Conservation (phyloP, 2,888 invertebrate genomes). For the Hemaris fuciformis region DNA sequence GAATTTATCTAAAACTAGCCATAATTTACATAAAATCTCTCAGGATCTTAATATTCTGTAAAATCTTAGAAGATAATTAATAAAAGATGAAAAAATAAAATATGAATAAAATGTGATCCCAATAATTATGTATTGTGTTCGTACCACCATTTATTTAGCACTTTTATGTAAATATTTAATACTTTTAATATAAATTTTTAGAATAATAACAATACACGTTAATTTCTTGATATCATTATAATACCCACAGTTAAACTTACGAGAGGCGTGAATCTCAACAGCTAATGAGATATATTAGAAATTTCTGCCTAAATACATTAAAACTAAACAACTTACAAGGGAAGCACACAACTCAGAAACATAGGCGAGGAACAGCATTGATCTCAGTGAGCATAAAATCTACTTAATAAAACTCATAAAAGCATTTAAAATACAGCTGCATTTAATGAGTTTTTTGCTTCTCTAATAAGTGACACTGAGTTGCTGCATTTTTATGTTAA, state of each 20-base stretch:
- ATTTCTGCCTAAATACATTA: too few species aligned
- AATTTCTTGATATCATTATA: not conserved
- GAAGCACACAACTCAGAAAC: not conserved
- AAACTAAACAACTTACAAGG: not conserved
- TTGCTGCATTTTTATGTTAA: too few species aligned
- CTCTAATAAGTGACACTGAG: not conserved
- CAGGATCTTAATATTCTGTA: too few species aligned
- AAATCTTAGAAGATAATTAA: too few species aligned
- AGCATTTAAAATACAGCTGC: too few species aligned
- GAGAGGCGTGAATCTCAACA: not conserved
- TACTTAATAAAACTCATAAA: too few species aligned
- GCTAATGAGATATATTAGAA: too few species aligned
- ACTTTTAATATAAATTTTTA: slow-evolving; percentile 13
- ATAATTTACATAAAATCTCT: too few species aligned
- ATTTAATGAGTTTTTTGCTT: not conserved
- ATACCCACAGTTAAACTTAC: not conserved
- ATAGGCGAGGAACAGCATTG: too few species aligned
- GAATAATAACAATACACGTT: not conserved
- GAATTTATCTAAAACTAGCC: too few species aligned
- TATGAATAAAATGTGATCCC: not conserved
- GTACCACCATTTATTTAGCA: slow-evolving; percentile 46
- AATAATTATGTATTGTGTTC: not conserved
- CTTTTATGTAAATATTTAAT: slow-evolving; percentile 17
- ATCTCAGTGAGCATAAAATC: too few species aligned
- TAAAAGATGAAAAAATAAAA: not conserved